Conservation (phyloP, 2,888 invertebrate species). For the Orthosia gracilis region DNA sequence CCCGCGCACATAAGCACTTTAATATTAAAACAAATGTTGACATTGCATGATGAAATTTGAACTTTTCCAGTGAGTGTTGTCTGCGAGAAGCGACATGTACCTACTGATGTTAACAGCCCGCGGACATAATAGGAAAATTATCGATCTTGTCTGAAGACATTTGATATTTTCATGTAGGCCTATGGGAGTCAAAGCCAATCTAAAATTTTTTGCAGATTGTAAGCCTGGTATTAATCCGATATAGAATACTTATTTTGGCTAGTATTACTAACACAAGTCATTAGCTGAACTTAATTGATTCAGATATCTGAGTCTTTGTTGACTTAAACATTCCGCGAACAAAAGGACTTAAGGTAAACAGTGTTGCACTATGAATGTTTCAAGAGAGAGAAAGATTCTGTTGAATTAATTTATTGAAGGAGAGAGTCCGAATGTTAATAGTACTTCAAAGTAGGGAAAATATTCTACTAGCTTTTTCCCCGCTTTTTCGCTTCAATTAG, state of each 20-base stretch:
- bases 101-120: too few relatives aligned
- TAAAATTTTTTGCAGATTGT: too few relatives aligned
- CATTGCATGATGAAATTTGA: conserved; percentile 20
- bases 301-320: neutral
- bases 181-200: too few relatives aligned
- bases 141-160: neutral
- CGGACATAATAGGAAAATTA: neutral
- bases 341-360: neutral
- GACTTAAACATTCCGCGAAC: neutral
- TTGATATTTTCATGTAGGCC: neutral
- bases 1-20: conserved; percentile 38
- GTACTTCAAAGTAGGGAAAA: neutral
- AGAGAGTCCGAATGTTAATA: conserved; percentile 4
- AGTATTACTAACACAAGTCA: neutral
- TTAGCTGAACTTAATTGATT: neutral
- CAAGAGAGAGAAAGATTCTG: conserved; percentile 18
- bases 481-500: neutral
- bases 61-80: neutral
- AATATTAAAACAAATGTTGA: conserved; percentile 45
- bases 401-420: conserved; percentile 35
- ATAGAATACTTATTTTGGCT: neutral
- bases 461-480: neutral
- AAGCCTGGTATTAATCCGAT: too few relatives aligned
- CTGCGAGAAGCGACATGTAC: too few relatives aligned
- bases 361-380: conserved; percentile 33